Evolutionary conservation across 2,797 vertebrate species (phyloP).

Genomic region (Rhynchotus rufescens): DNA sequence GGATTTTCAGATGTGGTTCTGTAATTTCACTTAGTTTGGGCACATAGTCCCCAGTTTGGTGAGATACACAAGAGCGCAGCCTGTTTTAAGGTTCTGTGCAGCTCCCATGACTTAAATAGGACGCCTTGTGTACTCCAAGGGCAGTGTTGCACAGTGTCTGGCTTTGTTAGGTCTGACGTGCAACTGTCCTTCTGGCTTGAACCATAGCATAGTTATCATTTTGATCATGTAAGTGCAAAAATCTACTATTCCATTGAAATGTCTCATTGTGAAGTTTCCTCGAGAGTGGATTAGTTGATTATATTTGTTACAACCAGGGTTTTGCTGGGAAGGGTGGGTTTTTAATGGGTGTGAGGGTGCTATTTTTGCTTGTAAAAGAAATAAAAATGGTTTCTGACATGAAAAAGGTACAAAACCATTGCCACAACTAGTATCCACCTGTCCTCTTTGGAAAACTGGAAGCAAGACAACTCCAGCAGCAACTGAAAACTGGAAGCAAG

Average conservation of each 20-base stretch:
- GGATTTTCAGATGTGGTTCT: background rate
- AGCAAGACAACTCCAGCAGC: too few relatives aligned
- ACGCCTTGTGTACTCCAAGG: background rate
- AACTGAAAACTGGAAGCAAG: background rate
- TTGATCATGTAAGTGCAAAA: background rate
- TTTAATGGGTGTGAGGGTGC: background rate
- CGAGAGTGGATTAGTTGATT: background rate
- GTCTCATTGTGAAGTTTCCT: background rate
- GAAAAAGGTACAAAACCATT: background rate
- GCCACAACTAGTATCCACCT: accelerated
- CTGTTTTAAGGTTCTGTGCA: background rate
- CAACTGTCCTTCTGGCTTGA: background rate
- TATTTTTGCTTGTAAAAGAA: background rate
- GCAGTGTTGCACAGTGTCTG: background rate
- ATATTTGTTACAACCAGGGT: background rate
- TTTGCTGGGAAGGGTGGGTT: background rate
- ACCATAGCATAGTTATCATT: background rate
- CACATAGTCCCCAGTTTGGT: background rate
- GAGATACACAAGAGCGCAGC: background rate
- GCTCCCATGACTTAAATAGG: background rate
- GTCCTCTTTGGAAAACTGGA: background rate
- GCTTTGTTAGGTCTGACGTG: background rate
- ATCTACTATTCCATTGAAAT: background rate
- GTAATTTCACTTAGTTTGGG: background rate
- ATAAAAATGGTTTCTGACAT: background rate